Evolutionary conservation across 2,113 vertebrate genomes (phyloP), one percentile per base, ranked within the genome.

Genomic region (Sapajus apella): DNA sequence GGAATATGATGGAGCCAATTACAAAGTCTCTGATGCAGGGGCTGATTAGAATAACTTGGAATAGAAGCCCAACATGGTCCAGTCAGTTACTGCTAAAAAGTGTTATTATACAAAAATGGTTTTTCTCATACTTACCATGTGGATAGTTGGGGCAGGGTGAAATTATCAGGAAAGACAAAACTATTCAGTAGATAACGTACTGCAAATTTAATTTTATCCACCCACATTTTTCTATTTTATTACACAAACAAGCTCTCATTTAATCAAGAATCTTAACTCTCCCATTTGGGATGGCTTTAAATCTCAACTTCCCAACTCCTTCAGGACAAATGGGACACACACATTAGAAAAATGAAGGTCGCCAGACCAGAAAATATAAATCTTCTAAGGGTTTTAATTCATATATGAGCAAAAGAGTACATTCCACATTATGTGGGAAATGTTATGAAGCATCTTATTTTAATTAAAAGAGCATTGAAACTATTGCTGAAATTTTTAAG

Each of bases 401-500:
- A 92, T 92, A 73, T 85, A 70, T 73, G 90, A 96, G 72, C 70
- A 79, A 87, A 32, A 13, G 27, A 96, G 43, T 58, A 37, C 80
- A 90, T 91, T 95, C 75, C 14, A 43, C 61, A 96, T 95, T 86
- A 91, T 76, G 81, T 72, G 61, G 61, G 8, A 94, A 94, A 97
- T 95, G 80, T 95, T 97, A 94, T 90, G 68, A 97, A 96, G 90
- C 77, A 64, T 96, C 76, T 91, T 90, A 81, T 90, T 97, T 97
- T 98, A 96, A 98, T 96, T 96, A 97, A 96, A 76, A 97, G 91
- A 97, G 76, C 93, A 90, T 55, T 97, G 97, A 98, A 98, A 98
- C 96, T 73, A 97, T 61, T 96, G 77, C 90, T 90, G 58, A 97
- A 93, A 76, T 35, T 73, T 97, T 94, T 85, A 89, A 21, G 0